A percentile compares a stretch with the other conserved stretches of the same genome.
These are phyloP conservation scores for Mormyrus hasselquistii DNA, from an alignment of 2,797 vertebrate genomes.

Conservation along the genomic window DNA sequence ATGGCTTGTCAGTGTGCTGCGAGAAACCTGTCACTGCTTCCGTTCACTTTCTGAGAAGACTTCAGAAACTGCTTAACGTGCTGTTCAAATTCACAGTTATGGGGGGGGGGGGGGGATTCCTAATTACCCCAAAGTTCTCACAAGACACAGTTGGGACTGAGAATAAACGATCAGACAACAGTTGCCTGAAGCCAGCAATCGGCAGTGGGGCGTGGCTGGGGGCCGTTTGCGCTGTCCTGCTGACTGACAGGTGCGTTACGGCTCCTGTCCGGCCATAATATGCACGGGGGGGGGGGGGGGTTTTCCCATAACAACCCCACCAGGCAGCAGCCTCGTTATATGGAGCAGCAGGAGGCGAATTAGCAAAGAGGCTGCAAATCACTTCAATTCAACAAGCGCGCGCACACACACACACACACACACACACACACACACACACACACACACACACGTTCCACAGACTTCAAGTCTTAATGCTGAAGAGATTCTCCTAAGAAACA, in stretches of 20 bases:
- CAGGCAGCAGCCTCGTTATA: not conserved
- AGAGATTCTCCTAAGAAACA: not conserved
- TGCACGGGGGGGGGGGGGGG: not conserved
- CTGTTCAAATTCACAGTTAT: not conserved
- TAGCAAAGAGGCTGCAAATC: slow-evolving; percentile 11
- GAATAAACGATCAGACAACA: not conserved
- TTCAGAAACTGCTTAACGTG: not conserved
- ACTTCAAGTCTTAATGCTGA: slow-evolving; percentile 5
- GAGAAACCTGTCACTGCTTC: not conserved
- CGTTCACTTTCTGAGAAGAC: not conserved
- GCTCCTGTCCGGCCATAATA: slow-evolving; percentile 10
- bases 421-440: too few relatives aligned
- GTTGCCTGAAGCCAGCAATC: not conserved
- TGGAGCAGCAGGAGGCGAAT: slow-evolving; percentile 15
- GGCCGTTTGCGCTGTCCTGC: not conserved
- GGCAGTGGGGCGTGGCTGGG: not conserved
- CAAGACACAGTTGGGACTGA: not conserved
- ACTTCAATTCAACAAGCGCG: not conserved
- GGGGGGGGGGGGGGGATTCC: not conserved
- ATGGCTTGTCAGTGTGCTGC: not conserved
- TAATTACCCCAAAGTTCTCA: not conserved
- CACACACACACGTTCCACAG: not conserved
- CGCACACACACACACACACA: too few relatives aligned
- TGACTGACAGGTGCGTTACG: not conserved
- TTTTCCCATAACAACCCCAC: not conserved